Conservation (phyloP, 2,888 invertebrate species). For the Globia sparganii region DNA sequence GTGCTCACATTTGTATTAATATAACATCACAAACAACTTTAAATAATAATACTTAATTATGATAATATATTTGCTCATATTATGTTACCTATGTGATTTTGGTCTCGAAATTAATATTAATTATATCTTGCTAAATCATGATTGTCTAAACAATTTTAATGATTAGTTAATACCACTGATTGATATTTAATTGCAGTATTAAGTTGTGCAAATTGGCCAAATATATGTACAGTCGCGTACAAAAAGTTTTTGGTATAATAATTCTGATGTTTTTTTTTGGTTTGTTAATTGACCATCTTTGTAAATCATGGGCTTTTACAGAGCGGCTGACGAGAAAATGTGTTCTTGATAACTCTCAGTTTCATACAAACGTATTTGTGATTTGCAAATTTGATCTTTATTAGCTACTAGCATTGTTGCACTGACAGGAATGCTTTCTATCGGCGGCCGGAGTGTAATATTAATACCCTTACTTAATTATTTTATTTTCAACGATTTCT, state of each 20-base stretch:
- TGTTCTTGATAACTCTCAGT: not conserved
- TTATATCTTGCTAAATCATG: conserved; percentile 51
- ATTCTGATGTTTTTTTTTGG: not conserved
- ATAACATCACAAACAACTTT: conserved; percentile 41
- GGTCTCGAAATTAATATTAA: conserved; percentile 62
- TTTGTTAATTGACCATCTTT: not conserved
- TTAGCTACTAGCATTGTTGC: not conserved
- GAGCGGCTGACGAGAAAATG: not conserved
- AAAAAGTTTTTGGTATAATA: not conserved
- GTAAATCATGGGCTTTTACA: not conserved
- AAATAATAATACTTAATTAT: conserved; percentile 13
- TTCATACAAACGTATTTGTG: no score
- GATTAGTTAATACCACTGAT: conserved; percentile 19
- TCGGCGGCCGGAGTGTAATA: not conserved
- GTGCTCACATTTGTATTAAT: conserved; percentile 47
- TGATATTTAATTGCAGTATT: conserved; percentile 33
- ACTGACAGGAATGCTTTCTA: not conserved
- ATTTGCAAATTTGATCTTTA: not conserved
- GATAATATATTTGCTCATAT: conserved; percentile 59
- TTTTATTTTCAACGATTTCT: not conserved
- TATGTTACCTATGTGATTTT: conserved; percentile 56
- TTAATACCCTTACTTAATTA: not conserved
- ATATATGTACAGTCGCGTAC: conserved; percentile 20
- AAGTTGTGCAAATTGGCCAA: conserved; percentile 28
- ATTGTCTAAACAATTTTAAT: conserved; percentile 16